Conservation (phyloP, 1,140 invertebrate genomes). For the Rhyzopertha dominica region DNA sequence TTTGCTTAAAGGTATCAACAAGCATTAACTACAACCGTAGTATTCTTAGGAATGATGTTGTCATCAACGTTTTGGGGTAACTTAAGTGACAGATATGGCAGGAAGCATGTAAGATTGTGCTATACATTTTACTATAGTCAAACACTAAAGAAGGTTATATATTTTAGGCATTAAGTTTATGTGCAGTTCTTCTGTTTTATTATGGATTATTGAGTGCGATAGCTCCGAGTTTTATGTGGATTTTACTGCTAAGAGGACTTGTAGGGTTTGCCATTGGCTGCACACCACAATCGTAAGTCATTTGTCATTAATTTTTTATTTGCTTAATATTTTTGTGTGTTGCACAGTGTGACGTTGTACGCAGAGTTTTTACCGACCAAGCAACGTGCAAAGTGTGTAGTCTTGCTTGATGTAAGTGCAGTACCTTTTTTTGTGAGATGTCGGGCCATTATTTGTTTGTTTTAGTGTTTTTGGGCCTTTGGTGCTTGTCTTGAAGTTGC, state of each 20-base stretch:
- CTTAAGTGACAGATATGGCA: slow-evolving; percentile 89
- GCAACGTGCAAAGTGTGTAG: slow-evolving; percentile 90
- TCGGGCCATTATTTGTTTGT: slow-evolving; percentile 35
- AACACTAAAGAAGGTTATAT: slow-evolving; percentile 7
- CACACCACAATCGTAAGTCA: slow-evolving; percentile 91
- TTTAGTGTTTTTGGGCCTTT: slow-evolving; percentile 92
- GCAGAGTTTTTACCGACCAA: slow-evolving; percentile 92
- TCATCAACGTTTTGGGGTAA: slow-evolving; percentile 95
- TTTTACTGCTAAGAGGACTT: slow-evolving; percentile 81
- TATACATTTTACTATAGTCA: slow-evolving; percentile 2
- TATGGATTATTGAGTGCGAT: slow-evolving; percentile 88
- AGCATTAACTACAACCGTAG: slow-evolving; percentile 66
- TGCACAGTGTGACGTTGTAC: slow-evolving; percentile 83
- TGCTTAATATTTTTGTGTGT: slow-evolving; percentile 8
- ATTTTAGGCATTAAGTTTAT: slow-evolving; percentile 76
- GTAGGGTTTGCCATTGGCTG: slow-evolving; percentile 96
- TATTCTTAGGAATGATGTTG: slow-evolving; percentile 95
- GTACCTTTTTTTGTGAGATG: slow-evolving; percentile 13
- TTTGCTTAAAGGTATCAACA: slow-evolving; percentile 63
- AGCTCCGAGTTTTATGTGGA: slow-evolving; percentile 87
- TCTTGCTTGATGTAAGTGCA: slow-evolving; percentile 81
- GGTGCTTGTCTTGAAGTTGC: slow-evolving; percentile 90
- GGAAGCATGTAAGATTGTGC: slow-evolving; percentile 66
- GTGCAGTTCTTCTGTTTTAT: slow-evolving; percentile 83
- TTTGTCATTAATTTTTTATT: slow-evolving; percentile 25